Percentiles rank a stretch among this genome's conserved stretches.
Evolutionary conservation across 2,888 invertebrate genomes (phyloP).

Genomic region (Hydropsyche betteni): DNA sequence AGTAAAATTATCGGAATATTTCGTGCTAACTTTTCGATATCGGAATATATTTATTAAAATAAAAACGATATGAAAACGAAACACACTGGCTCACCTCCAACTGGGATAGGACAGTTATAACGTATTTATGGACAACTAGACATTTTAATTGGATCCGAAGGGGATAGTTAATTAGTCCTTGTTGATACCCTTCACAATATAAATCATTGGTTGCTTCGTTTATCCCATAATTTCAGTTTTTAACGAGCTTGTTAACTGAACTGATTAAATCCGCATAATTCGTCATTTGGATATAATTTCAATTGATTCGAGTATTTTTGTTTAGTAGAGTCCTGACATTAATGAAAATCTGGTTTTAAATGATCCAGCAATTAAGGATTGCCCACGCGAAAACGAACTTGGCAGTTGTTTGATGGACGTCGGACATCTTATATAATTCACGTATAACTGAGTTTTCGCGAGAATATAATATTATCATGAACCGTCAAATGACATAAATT

Average conservation of each 20-base stretch:
- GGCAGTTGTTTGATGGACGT: constrained; percentile 32
- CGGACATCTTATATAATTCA: constrained; percentile 11
- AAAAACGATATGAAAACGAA: neutral
- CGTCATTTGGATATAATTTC: neutral
- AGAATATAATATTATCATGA: neutral
- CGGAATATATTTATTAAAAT: neutral
- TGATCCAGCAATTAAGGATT: constrained; percentile 24
- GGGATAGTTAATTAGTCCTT: constrained; percentile 22
- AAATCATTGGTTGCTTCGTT: constrained; percentile 25
- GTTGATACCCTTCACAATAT: constrained; percentile 24
- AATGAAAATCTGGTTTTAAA: constrained; percentile 13
- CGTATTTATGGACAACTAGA: constrained; percentile 30
- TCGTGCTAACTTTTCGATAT: neutral
- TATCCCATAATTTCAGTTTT: neutral
- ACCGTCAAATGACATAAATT: constrained; percentile 6
- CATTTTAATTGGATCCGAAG: constrained; percentile 35
- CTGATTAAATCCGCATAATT: neutral
- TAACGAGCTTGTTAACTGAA: constrained; percentile 31
- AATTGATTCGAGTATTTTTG: neutral
- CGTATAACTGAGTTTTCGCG: constrained; percentile 1
- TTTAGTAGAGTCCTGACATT: neutral
- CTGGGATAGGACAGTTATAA: constrained; percentile 30
- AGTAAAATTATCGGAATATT: too few relatives aligned
- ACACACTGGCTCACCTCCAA: constrained; percentile 15
- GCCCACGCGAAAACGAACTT: constrained; percentile 17